Base-by-base conservation (phyloP, 2,888 invertebrate species). In the Tachina grossa region DNA sequence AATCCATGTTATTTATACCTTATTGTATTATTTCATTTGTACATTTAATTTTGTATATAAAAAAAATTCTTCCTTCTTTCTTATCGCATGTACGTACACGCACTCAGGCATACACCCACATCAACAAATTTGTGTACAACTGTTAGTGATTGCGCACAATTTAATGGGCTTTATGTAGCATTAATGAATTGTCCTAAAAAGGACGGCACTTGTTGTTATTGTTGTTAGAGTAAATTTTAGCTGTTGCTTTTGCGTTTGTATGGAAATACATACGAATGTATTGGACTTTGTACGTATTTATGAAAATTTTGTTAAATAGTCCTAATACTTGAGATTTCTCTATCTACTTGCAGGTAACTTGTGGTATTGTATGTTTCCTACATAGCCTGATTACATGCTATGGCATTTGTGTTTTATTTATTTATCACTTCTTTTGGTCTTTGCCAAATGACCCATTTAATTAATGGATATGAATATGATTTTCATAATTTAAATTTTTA, bases 91-190 rank as follows among this genome's bases (percentile, higher is more conserved):
- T 49, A 45, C 19, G 13, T 68, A 10, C 41, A 66, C 14, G 1
- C 31, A n/a, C 11, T 16, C 19, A 4, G 9, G 59, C 31, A 43
- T n/a, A 59, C n/a, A 57, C 39, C 47, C 69, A 16, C 76, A 55
- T 19, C 14, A 74, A 39, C 4, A 47, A 68, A 80, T 84, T 80
- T 66, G 16, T 68, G 22, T 16, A 31, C 31, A 55, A 68, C 81
- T 81, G 77, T 80, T 75, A 53, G 59, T 80, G 75, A 80, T 76
- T 79, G 79, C 13, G 69, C 74, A 55, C 69, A 76, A 79, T 71
- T 71, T 76, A 84, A 79, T 79, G 39, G 51, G 43, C 16, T 74
- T 69, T 74, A 75, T 63, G 71, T 71, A 51, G 69, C 65, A 80
- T 71, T 71, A 84, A 80, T 76, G 65, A 59, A 76, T 71, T 84